Conservation (phyloP, 2,888 invertebrate species). For the Trissolcus japonicus region DNA sequence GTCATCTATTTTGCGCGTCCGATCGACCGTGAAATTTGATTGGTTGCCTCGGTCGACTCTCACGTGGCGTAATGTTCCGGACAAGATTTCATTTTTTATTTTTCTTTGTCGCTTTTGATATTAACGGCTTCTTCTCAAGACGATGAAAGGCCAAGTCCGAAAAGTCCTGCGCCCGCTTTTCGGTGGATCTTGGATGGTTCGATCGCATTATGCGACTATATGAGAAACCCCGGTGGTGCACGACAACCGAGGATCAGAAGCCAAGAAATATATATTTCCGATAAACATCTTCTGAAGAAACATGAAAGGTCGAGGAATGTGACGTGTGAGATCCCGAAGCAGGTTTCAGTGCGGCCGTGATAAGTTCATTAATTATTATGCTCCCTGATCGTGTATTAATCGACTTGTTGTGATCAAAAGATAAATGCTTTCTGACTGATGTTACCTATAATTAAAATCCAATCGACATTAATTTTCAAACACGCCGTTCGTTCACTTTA, state of each 20-base stretch:
- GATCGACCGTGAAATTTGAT: slow-evolving; percentile 57
- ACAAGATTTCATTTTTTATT: slow-evolving; percentile 68
- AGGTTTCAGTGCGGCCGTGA: slow-evolving; percentile 26
- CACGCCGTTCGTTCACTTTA: slow-evolving; percentile 36
- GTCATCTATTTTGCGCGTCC: slow-evolving; percentile 52
- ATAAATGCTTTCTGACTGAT: slow-evolving; percentile 48
- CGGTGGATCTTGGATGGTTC: slow-evolving; percentile 24
- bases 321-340: slow-evolving; percentile 16
- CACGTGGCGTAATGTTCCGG: slow-evolving; percentile 71
- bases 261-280: slow-evolving; percentile 40
- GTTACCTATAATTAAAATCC: slow-evolving; percentile 52
- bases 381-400: slow-evolving; percentile 45
- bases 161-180: slow-evolving; percentile 10
- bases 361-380: slow-evolving; percentile 52
- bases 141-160: slow-evolving; percentile 8
- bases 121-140: slow-evolving; percentile 46
- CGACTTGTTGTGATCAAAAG: slow-evolving; percentile 47
- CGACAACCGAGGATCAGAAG: slow-evolving; percentile 43
- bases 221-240: slow-evolving; percentile 27
- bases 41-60: slow-evolving; percentile 62
- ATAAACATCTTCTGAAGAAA: slow-evolving; percentile 34
- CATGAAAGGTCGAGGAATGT: slow-evolving; percentile 41
- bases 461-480: slow-evolving; percentile 37
- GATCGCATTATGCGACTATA: slow-evolving; percentile 40
- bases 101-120: slow-evolving; percentile 37